phyloP scores from a whole-genome alignment of 2,888 invertebrate genomes.

The Drosophila birchii region DNA sequence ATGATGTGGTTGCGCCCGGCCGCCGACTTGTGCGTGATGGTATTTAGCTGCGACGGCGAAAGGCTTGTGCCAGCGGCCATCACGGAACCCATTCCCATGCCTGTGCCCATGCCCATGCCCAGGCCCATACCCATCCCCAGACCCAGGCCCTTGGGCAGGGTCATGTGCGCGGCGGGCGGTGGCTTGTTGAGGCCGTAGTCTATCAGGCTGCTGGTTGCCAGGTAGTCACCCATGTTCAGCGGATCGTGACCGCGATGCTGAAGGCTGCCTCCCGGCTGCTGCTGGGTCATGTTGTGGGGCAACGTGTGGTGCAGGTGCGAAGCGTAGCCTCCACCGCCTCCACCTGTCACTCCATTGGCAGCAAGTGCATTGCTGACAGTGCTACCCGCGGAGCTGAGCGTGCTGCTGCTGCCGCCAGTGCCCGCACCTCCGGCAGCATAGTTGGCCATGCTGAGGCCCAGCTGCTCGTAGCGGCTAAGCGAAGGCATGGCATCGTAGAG shows the following conservation, averaged over 20 bases:
- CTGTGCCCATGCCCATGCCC: slow-evolving; percentile 36
- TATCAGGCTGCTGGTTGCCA: slow-evolving; percentile 83
- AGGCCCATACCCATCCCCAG: slow-evolving; percentile 66
- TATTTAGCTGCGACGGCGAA: slow-evolving; percentile 72
- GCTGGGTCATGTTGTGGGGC: slow-evolving; percentile 68
- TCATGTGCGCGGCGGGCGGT: slow-evolving; percentile 77
- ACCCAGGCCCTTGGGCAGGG: slow-evolving; percentile 79
- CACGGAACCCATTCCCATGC: slow-evolving; percentile 49
- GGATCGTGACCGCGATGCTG: slow-evolving; percentile 77
- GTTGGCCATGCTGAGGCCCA: slow-evolving; percentile 74
- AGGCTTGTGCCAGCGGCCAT: slow-evolving; percentile 59
- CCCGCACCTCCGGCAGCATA: slow-evolving; percentile 67
- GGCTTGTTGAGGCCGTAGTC: slow-evolving; percentile 83
- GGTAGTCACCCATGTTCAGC: slow-evolving; percentile 82
- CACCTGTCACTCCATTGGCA: slow-evolving; percentile 40
- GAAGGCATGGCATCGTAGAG: slow-evolving; percentile 84
- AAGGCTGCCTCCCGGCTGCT: slow-evolving; percentile 54
- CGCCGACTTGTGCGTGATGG: slow-evolving; percentile 83
- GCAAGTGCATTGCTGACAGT: slow-evolving; percentile 36
- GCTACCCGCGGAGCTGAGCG: slow-evolving; percentile 53
- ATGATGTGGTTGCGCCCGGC: slow-evolving; percentile 90
- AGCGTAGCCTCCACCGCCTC: slow-evolving; percentile 60
- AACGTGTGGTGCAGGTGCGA: slow-evolving; percentile 79
- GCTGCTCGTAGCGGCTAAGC: slow-evolving; percentile 81
- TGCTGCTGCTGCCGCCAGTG: slow-evolving; percentile 63